Evolutionary conservation across 2,888 invertebrate species (phyloP).

Genomic region (Pedicia rivosa): DNA sequence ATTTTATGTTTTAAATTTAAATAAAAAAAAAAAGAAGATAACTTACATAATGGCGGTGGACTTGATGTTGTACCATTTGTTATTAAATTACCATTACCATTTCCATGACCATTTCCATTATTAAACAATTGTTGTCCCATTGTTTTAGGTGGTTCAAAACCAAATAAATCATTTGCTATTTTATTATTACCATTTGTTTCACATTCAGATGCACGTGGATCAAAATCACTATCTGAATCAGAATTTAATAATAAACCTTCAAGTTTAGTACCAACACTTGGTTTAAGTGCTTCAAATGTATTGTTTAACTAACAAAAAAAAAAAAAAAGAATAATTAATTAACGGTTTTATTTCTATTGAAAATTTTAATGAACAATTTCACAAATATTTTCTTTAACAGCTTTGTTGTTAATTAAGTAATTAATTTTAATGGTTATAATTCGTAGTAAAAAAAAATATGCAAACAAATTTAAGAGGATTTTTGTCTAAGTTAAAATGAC

Average conservation of each 20-base stretch:
- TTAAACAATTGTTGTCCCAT: constrained; percentile 32
- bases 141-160: constrained; percentile 29
- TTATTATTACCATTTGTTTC: constrained; percentile 21
- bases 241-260: constrained; percentile 59
- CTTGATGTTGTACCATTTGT: constrained; percentile 18
- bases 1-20: too few relatives aligned
- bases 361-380: too few relatives aligned
- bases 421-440: too few relatives aligned
- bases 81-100: constrained; percentile 18
- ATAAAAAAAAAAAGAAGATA: constrained; percentile 10
- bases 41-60: constrained; percentile 57
- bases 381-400: too few relatives aligned
- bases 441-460: too few relatives aligned
- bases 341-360: too few relatives aligned
- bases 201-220: constrained; percentile 71
- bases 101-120: constrained; percentile 20
- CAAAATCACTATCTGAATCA: constrained; percentile 74
- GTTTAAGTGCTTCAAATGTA: constrained; percentile 39
- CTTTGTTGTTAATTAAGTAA: too few relatives aligned
- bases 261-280: constrained; percentile 58
- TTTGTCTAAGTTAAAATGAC: too few relatives aligned
- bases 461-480: too few relatives aligned
- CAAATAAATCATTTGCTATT: constrained; percentile 27
- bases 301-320: constrained; percentile 39
- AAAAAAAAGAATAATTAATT: too few relatives aligned